Percentiles rank a stretch among this genome's conserved stretches.
Conservation (phyloP, 1,140 invertebrate species). For the Polypedilum vanderplanki region DNA sequence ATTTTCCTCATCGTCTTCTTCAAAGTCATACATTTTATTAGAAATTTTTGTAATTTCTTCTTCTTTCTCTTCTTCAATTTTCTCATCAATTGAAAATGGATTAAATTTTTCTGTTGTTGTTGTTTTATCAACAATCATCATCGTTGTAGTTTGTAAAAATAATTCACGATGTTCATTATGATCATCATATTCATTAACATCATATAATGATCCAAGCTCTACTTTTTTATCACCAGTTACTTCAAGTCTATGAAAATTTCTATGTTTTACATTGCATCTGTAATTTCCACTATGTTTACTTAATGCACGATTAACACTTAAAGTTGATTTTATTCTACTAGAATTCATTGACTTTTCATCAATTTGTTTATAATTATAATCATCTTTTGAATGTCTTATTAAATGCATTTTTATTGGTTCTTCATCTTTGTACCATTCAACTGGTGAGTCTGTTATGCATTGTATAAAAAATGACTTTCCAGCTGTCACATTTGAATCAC, state of each 20-base stretch:
- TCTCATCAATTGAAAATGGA: not conserved
- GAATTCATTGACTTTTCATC: not conserved
- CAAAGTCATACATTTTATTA: not conserved
- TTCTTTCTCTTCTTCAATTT: not conserved
- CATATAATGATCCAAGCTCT: not conserved
- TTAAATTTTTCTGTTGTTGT: not conserved
- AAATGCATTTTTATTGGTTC: constrained; percentile 41
- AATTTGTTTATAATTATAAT: constrained; percentile 33
- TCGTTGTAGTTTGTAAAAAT: not conserved
- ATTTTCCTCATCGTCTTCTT: not conserved
- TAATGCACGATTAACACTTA: constrained; percentile 39
- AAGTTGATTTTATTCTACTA: constrained; percentile 37
- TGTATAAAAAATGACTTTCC: constrained; percentile 41
- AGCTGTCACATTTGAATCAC: constrained; percentile 39
- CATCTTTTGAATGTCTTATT: constrained; percentile 41
- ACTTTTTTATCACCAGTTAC: constrained; percentile 32
- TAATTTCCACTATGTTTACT: constrained; percentile 42
- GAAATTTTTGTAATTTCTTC: not conserved
- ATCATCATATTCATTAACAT: not conserved
- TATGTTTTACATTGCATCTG: constrained; percentile 39
- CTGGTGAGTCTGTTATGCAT: constrained; percentile 39
- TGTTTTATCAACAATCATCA: not conserved
- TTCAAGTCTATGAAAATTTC: constrained; percentile 35
- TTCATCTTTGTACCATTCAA: constrained; percentile 40
- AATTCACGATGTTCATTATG: not conserved